Conservation (phyloP, 2,888 invertebrate genomes). For the Diabrotica balteata region DNA sequence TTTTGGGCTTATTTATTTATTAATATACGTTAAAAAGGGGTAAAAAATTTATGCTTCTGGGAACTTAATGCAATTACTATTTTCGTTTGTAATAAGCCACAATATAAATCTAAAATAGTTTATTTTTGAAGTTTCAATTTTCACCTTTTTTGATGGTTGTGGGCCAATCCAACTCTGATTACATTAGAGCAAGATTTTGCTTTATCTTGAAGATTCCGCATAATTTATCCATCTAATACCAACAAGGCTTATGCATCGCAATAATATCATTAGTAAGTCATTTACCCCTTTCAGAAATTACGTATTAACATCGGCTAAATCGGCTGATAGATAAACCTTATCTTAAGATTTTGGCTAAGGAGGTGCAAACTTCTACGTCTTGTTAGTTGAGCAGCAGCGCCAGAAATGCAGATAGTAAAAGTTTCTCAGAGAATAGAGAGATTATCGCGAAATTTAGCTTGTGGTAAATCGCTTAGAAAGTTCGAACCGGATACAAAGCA, state of each 20-base stretch:
- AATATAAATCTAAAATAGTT: too few relatives aligned
- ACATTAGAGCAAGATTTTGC: background rate
- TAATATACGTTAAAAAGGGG: too few relatives aligned
- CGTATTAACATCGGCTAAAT: constrained; percentile 34
- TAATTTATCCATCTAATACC: constrained; percentile 29
- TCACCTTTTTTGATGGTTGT: too few relatives aligned
- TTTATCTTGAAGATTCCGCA: constrained; percentile 17
- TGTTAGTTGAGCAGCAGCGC: constrained; percentile 6
- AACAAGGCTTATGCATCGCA: constrained; percentile 30
- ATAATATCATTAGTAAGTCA: constrained; percentile 38
- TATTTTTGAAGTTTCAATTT: too few relatives aligned
- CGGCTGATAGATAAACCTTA: constrained; percentile 12
- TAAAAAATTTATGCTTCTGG: too few relatives aligned
- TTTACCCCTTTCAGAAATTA: constrained; percentile 34
- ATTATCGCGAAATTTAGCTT: constrained; percentile 4
- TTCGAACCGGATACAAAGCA: background rate
- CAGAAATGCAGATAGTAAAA: constrained; percentile 9
- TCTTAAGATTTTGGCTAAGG: constrained; percentile 33
- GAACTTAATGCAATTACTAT: too few relatives aligned
- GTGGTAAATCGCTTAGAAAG: constrained; percentile 9
- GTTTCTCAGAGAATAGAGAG: constrained; percentile 1
- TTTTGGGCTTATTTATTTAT: too few relatives aligned
- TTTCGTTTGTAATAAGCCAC: too few relatives aligned
- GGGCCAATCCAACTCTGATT: constrained; percentile 6
- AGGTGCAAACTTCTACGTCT: constrained; percentile 33